Conservation (phyloP, 1,140 invertebrate species). For the Arctopsyche grandis region DNA sequence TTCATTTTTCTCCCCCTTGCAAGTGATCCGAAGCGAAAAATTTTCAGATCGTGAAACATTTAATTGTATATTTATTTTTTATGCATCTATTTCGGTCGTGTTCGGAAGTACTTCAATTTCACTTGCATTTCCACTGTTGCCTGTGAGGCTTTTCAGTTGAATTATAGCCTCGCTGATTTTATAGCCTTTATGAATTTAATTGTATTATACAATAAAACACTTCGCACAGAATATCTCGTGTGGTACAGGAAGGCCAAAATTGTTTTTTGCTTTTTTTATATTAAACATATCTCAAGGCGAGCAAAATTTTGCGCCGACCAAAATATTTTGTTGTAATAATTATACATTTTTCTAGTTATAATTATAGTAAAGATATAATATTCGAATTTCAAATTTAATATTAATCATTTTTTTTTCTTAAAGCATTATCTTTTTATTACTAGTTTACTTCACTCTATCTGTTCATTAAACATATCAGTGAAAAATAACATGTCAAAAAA, state of each 20-base stretch:
- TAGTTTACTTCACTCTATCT: no score
- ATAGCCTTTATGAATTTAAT: constrained; percentile 36
- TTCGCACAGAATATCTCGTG: constrained; percentile 10
- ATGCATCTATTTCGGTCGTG: neutral
- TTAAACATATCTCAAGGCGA: no score
- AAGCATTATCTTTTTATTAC: no score
- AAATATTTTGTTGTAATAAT: no score
- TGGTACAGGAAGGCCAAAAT: neutral
- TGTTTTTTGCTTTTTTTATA: no score
- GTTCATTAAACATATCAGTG: no score
- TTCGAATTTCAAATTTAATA: no score
- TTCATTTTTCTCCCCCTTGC: neutral
- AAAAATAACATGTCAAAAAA: no score
- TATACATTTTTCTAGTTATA: no score
- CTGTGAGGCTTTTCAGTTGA: constrained; percentile 2
- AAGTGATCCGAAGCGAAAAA: neutral
- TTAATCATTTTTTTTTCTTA: no score
- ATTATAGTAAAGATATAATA: no score
- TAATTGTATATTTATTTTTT: constrained; percentile 1
- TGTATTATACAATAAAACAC: constrained; percentile 32
- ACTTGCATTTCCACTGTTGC: neutral
- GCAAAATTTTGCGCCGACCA: no score
- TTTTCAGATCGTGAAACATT: neutral
- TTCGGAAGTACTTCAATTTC: constrained; percentile 18
- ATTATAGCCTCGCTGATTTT: constrained; percentile 27